phyloP scores from a whole-genome alignment of 2,888 invertebrate species.

The Panzeria rudis region DNA sequence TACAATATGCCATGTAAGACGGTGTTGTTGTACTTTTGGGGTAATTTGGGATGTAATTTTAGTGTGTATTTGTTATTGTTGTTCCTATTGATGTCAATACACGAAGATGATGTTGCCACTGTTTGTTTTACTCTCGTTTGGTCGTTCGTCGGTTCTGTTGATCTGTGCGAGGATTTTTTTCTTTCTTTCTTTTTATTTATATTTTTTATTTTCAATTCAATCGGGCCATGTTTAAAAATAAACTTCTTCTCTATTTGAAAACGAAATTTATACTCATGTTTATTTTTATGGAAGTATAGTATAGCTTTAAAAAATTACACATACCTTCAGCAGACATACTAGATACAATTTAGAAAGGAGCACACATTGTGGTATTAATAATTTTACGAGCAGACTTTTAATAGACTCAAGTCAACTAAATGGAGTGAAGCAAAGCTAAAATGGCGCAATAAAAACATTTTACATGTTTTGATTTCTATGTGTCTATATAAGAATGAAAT shows the following conservation, averaged over 20 bases:
- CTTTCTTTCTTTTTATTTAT: neutral
- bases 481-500: neutral
- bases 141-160: slow-evolving; percentile 10
- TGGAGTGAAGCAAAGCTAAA: neutral
- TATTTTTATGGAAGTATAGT: slow-evolving; percentile 17
- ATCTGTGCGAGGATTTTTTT: slow-evolving; percentile 40
- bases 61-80: slow-evolving; percentile 21
- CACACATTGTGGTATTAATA: neutral
- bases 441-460: no score
- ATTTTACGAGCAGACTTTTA: slow-evolving; percentile 1
- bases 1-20: slow-evolving; percentile 23
- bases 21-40: slow-evolving; percentile 40
- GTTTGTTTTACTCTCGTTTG: slow-evolving; percentile 38
- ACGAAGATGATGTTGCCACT: slow-evolving; percentile 44
- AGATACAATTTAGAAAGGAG: slow-evolving; percentile 7
- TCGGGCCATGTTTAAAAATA: slow-evolving; percentile 66
- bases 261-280: slow-evolving; percentile 55
- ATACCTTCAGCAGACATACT: neutral
- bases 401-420: neutral
- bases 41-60: slow-evolving; percentile 50
- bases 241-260: slow-evolving; percentile 59
- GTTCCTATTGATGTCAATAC: slow-evolving; percentile 14
- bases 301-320: slow-evolving; percentile 50
- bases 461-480: no score
- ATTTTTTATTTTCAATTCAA: slow-evolving; percentile 26